Percentiles rank a stretch among this genome's conserved stretches.
These are phyloP conservation scores for Clostera curtula DNA, from an alignment of 2,888 invertebrate genomes.

Conservation along the genomic window DNA sequence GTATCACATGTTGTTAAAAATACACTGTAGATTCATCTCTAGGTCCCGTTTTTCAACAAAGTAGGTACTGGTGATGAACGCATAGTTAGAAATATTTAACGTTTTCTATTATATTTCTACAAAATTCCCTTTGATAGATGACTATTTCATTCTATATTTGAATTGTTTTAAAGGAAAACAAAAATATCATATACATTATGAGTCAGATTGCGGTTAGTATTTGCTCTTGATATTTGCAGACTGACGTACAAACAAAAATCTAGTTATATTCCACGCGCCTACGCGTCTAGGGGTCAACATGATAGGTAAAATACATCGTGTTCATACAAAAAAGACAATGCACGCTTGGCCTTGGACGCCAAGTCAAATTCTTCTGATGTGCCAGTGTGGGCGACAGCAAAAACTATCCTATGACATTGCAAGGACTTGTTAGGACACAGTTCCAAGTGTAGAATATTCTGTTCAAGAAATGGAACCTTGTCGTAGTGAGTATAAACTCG, in stretches of 20 bases:
- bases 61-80: too few species aligned
- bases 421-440: slow-evolving; percentile 34
- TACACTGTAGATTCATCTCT: too few species aligned
- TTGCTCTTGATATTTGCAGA: slow-evolving; percentile 1
- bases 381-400: slow-evolving; percentile 63
- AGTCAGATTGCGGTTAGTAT: background rate
- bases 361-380: slow-evolving; percentile 71
- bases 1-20: too few species aligned
- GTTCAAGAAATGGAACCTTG: slow-evolving; percentile 43
- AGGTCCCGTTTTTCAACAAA: too few species aligned
- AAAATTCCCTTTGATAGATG: too few species aligned
- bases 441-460: slow-evolving; percentile 27
- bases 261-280: slow-evolving; percentile 19
- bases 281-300: slow-evolving; percentile 40
- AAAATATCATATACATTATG: background rate
- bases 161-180: too few species aligned
- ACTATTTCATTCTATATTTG: background rate
- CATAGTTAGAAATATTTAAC: too few species aligned
- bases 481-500: slow-evolving; percentile 28
- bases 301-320: slow-evolving; percentile 38
- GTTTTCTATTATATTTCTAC: too few species aligned
- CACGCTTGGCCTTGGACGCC: slow-evolving; percentile 58
- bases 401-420: slow-evolving; percentile 73
- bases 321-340: slow-evolving; percentile 60
- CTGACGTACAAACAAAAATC: slow-evolving; percentile 25